A percentile compares a stretch with the other conserved stretches of the same genome.
Conservation (phyloP, 2,888 invertebrate genomes). For the Lobophora halterata region DNA sequence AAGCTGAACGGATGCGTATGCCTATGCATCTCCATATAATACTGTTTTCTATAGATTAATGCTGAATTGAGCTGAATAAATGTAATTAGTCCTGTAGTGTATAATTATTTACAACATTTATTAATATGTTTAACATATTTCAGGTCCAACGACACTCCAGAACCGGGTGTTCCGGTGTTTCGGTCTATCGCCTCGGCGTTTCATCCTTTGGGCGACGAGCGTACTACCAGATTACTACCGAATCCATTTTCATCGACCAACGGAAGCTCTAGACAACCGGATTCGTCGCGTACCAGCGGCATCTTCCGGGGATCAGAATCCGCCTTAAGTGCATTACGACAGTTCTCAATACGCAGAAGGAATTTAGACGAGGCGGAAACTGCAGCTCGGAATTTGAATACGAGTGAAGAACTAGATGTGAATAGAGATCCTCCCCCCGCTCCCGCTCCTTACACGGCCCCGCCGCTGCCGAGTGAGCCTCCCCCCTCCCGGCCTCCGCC, state of each 20-base stretch:
- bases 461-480: conserved; percentile 20
- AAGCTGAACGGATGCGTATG: too few relatives aligned
- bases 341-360: conserved; percentile 44
- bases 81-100: too few relatives aligned
- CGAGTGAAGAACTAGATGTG: not conserved
- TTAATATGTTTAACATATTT: conserved; percentile 1
- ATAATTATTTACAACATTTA: not conserved
- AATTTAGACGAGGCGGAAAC: conserved; percentile 37
- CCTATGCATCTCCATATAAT: too few relatives aligned
- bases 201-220: conserved; percentile 61
- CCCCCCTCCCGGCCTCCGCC: conserved; percentile 29
- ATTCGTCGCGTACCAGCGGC: conserved; percentile 61
- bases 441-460: conserved; percentile 20
- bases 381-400: not conserved
- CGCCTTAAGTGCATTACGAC: conserved; percentile 26
- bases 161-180: conserved; percentile 33
- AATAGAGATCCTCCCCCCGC: conserved; percentile 4
- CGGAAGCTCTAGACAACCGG: conserved; percentile 31
- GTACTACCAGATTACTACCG: conserved; percentile 56
- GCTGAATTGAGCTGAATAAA: too few relatives aligned
- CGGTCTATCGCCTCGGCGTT: conserved; percentile 69
- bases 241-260: conserved; percentile 61
- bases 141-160: conserved; percentile 9
- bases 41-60: too few relatives aligned
- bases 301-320: conserved; percentile 33